A percentile compares a stretch with the other conserved stretches of the same genome.
These are phyloP conservation scores for Melanaphis sacchari DNA, from an alignment of 1,140 invertebrate species.

Conservation along the genomic window DNA sequence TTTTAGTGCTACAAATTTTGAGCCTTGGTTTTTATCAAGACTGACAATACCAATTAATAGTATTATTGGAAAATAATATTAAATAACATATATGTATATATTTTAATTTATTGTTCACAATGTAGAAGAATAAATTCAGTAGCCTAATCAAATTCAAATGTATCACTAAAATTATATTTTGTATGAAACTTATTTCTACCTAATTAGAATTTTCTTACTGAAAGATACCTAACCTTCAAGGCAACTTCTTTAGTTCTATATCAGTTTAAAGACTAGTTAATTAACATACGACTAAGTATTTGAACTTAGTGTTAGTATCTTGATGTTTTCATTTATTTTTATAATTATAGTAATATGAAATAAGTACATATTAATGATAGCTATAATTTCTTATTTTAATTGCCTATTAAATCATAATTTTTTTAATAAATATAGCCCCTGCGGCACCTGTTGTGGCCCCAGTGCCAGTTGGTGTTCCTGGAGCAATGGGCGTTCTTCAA, in stretches of 20 bases:
- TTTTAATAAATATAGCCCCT: constrained; percentile 54
- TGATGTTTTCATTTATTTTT: too few species aligned
- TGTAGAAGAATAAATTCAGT: not conserved
- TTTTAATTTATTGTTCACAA: too few species aligned
- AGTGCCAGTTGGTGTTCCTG: constrained; percentile 64
- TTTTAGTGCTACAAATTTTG: too few species aligned
- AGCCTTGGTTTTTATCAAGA: too few species aligned
- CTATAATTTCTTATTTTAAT: not conserved
- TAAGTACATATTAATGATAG: too few species aligned
- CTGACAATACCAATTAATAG: not conserved
- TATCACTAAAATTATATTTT: not conserved
- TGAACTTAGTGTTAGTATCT: not conserved
- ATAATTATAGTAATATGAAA: too few species aligned
- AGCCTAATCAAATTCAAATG: not conserved
- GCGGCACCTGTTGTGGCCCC: constrained; percentile 63
- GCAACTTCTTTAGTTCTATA: not conserved
- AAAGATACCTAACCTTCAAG: not conserved
- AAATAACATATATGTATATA: too few species aligned
- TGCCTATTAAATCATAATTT: not conserved
- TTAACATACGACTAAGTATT: not conserved
- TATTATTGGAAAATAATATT: not conserved
- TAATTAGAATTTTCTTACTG: not conserved
- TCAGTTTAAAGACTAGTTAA: not conserved
- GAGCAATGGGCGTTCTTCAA: constrained; percentile 63
- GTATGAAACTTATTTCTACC: not conserved